Conservation (phyloP, 1,140 invertebrate genomes). For the Drosophila sucinea region DNA sequence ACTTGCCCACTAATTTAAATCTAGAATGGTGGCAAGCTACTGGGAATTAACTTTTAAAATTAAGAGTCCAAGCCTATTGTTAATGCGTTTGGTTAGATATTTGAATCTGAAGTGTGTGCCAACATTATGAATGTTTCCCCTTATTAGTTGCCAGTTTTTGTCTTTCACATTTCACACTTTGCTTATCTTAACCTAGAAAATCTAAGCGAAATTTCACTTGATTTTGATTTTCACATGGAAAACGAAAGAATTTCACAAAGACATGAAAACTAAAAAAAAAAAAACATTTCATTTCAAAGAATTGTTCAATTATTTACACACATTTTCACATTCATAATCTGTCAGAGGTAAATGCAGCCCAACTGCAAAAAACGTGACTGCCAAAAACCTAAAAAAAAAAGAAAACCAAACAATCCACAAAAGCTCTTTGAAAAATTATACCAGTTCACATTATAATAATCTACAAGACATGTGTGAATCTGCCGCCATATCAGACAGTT, state of each 20-base stretch:
- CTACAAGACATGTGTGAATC: constrained; percentile 77
- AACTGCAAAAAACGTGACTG: constrained; percentile 58
- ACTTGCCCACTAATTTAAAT: too few species aligned
- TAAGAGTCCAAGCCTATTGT: too few species aligned
- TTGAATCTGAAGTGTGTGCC: neutral
- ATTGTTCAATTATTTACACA: constrained; percentile 50
- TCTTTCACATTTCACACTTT: neutral
- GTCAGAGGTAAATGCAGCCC: constrained; percentile 33
- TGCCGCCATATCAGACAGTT: constrained; percentile 58
- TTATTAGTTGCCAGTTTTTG: neutral
- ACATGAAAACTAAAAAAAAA: constrained; percentile 1
- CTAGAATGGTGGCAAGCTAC: too few species aligned
- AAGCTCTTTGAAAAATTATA: constrained; percentile 49
- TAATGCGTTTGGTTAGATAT: neutral
- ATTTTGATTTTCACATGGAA: constrained; percentile 37
- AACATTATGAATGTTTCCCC: neutral
- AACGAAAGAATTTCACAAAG: neutral
- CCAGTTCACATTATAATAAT: constrained; percentile 76
- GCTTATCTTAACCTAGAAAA: constrained; percentile 22
- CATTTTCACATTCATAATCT: constrained; percentile 45
- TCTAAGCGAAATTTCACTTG: constrained; percentile 19
- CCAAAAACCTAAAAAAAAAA: constrained; percentile 40
- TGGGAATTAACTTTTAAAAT: too few species aligned
- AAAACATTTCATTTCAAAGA: constrained; percentile 53
- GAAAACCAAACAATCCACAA: constrained; percentile 40